These are phyloP conservation scores for Aptenodytes patagonicus DNA, from an alignment of 2,113 vertebrate species.

Conservation along the genomic window DNA sequence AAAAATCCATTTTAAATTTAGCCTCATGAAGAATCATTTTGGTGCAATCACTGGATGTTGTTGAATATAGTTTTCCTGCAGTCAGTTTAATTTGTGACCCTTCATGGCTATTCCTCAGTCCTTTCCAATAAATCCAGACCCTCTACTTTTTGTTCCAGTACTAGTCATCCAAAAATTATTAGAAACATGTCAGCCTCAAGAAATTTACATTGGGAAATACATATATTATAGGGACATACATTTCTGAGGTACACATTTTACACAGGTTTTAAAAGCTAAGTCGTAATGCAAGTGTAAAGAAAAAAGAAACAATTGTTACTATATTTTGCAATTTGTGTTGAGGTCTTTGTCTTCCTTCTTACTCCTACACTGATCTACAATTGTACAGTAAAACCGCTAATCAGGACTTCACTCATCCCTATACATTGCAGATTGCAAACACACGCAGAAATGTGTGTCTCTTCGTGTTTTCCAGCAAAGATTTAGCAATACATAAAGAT, in stretches of 20 bases:
- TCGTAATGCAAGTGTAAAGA: not conserved
- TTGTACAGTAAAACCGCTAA: not conserved
- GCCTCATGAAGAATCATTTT: conserved; percentile 9
- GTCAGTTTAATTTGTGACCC: not conserved
- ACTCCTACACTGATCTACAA: not conserved
- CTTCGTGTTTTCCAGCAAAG: not conserved
- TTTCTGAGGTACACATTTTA: not conserved
- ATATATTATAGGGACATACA: not conserved
- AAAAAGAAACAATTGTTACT: not conserved
- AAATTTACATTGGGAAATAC: not conserved
- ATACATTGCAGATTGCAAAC: not conserved
- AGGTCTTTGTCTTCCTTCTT: not conserved
- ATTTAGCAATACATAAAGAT: not conserved
- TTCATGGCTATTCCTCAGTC: not conserved
- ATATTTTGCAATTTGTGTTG: not conserved
- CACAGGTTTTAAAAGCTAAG: not conserved
- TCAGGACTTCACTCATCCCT: not conserved
- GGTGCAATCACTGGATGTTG: conserved; percentile 13
- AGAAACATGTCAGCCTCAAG: not conserved
- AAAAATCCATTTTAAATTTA: conserved; percentile 37
- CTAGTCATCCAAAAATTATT: not conserved
- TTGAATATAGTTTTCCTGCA: not conserved
- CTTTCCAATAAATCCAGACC: not conserved
- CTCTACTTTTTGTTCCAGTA: not conserved
- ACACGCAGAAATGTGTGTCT: not conserved